Conservation (phyloP, 37 sponge, comb jelly and placozoan species). For the Diacarnus erythraeanus region DNA sequence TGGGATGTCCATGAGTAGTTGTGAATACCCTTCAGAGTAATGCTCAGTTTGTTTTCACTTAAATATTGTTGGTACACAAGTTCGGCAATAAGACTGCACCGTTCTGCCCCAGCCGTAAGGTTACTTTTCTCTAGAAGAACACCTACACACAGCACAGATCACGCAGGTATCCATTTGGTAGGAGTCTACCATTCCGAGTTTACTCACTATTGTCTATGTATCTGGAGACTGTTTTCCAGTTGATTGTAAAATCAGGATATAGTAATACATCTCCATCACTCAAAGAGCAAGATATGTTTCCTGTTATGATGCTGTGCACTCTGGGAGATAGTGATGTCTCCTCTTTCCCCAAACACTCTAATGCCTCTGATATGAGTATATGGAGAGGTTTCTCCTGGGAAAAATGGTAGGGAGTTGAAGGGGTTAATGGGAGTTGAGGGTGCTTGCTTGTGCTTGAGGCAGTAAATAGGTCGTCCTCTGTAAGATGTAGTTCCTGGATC, state of each 20-base stretch:
- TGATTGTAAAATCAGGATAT: slow-evolving; percentile 13
- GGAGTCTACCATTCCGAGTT: too few relatives aligned
- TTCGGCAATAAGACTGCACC: slow-evolving; percentile 18
- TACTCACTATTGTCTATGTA: slow-evolving; percentile 9
- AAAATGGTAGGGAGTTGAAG: background rate
- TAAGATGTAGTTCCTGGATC: slow-evolving; percentile 16
- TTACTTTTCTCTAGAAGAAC: background rate
- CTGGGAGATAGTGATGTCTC: slow-evolving; percentile 32
- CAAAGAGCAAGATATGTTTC: background rate
- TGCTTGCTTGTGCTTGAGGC: background rate
- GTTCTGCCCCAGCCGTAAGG: slow-evolving; percentile 14
- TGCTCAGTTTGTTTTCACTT: background rate
- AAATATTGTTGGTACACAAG: slow-evolving; percentile 5
- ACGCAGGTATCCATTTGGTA: background rate
- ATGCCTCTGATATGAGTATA: background rate
- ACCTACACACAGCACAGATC: background rate
- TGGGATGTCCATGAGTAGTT: slow-evolving; percentile 23
- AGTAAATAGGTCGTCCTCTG: background rate
- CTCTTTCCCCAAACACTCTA: background rate
- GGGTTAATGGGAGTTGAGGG: background rate
- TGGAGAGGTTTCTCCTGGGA: background rate
- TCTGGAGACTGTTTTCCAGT: slow-evolving; percentile 26
- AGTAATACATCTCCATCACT: background rate
- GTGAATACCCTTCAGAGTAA: background rate
- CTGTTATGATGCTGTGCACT: background rate